Evolutionary conservation across 2,888 invertebrate genomes (phyloP), one percentile per base, ranked within the genome.

Genomic region (Asteroscopus sphinx): DNA sequence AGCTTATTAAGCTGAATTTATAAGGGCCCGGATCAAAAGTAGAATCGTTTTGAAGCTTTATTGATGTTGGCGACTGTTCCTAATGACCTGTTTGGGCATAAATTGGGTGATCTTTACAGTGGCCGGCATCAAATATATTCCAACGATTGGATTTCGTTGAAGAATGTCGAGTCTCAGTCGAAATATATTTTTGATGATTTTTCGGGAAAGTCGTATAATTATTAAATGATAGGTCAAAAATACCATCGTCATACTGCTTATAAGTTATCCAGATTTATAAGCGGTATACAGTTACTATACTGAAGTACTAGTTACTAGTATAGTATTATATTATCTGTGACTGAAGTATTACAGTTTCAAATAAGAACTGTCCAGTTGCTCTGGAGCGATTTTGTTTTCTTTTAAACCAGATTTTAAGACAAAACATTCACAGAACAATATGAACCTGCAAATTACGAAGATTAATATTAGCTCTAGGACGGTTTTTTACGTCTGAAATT

Each of bases 1-100:
- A 68, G 65, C 60, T 76, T 75, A 77, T 79, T 77, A 71, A 67
- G 60, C 55, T 56, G 49, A 75, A 77, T 79, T 69, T 77, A 76
- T 74, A 73, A 71, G 64, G 68, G 60, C 48, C 46, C 57, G 42
- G 68, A 76, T 76, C 75, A 75, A 68, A 77, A 70, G 73, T 75
- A 59, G 48, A 59, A 61, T 73, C 66, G 60, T 60, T 75, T 75
- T 57, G 30, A 28, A 65, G 55, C 41, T 60, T 51, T 61, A 58
- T 71, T 64, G 72, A 62, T 62, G 69, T 66, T 56, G 45, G 62
- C 58, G 56, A 58, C 69, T 75, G 54, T 54, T 51, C 54, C 55
- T 60, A 65, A 68, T 67, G 66, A 61, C 69, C 69, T 59, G 69
- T 58, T 72, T 67, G 37, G 58, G 55, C 30, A 60, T 68, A 71